These are phyloP conservation scores for Choloepus didactylus DNA, from an alignment of 2,797 vertebrate genomes.

Conservation along the genomic window DNA sequence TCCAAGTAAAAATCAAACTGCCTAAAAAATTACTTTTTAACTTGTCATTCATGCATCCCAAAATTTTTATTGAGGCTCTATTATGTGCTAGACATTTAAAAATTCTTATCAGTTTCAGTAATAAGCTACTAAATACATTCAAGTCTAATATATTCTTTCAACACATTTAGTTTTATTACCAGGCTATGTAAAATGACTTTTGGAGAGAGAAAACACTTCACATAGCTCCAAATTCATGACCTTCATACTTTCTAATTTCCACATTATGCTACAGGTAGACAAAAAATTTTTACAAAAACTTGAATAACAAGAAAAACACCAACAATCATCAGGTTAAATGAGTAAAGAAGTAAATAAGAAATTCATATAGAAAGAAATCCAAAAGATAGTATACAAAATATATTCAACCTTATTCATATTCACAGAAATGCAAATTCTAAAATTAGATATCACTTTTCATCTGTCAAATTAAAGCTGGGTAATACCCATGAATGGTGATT, in stretches of 20 bases:
- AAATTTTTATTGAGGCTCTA: neutral
- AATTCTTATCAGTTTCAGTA: conserved; percentile 31
- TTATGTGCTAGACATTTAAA: conserved; percentile 30
- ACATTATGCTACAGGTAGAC: neutral
- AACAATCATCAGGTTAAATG: neutral
- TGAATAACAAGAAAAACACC: conserved; percentile 12
- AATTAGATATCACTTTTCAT: neutral
- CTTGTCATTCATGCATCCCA: conserved; percentile 53
- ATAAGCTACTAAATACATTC: conserved; percentile 14
- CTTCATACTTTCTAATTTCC: neutral
- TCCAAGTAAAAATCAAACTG: conserved; percentile 54
- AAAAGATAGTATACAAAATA: conserved; percentile 8
- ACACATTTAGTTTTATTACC: conserved; percentile 49
- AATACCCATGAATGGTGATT: neutral
- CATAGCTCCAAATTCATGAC: neutral
- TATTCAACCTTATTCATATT: neutral
- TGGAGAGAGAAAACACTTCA: conserved; percentile 28
- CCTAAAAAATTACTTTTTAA: conserved; percentile 51
- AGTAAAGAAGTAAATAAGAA: neutral
- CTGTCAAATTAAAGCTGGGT: neutral
- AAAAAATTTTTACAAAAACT: conserved; percentile 16
- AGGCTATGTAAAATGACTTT: conserved; percentile 14
- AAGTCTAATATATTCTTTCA: neutral
- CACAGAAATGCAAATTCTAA: neutral
- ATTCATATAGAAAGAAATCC: conserved; percentile 21